A percentile compares a stretch with the other conserved stretches of the same genome.
phyloP scores from a whole-genome alignment of 1,140 invertebrate species.

The Lineus longissimus region DNA sequence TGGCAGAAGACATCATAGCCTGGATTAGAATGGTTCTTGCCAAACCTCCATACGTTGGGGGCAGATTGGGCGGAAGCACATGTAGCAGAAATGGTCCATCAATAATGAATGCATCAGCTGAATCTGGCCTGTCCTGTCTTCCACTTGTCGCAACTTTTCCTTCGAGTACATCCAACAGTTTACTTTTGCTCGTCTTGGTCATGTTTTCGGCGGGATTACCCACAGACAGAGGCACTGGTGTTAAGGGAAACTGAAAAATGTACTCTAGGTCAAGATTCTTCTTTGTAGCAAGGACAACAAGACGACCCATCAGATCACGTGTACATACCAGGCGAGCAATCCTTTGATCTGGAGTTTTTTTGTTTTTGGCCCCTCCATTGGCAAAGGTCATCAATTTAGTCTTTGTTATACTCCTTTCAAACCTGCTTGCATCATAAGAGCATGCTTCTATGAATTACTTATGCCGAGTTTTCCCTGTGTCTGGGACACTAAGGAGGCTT shows the following conservation, averaged over 20 bases:
- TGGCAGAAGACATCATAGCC: neutral
- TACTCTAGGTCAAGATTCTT: neutral
- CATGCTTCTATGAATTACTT: slow-evolving; percentile 11
- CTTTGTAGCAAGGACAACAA: neutral
- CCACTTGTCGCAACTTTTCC: neutral
- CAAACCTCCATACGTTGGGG: slow-evolving; percentile 10
- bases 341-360: neutral
- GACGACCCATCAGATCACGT: slow-evolving; percentile 9
- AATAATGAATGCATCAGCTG: slow-evolving; percentile 9
- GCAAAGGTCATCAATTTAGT: slow-evolving; percentile 9
- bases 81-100: slow-evolving; percentile 8
- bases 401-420: slow-evolving; percentile 10
- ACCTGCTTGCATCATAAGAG: neutral
- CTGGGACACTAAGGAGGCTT: neutral
- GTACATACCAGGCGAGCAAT: slow-evolving; percentile 8
- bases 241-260: slow-evolving; percentile 6
- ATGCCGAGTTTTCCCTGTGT: slow-evolving; percentile 11
- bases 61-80: slow-evolving; percentile 6
- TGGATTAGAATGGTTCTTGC: slow-evolving; percentile 5
- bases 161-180: neutral
- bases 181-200: neutral
- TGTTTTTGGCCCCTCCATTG: neutral
- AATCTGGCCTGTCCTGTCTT: neutral
- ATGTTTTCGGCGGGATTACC: slow-evolving; percentile 2
- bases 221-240: slow-evolving; percentile 4